Conservation (phyloP, 1,140 invertebrate genomes). For the Hylaeus anthracinus region DNA sequence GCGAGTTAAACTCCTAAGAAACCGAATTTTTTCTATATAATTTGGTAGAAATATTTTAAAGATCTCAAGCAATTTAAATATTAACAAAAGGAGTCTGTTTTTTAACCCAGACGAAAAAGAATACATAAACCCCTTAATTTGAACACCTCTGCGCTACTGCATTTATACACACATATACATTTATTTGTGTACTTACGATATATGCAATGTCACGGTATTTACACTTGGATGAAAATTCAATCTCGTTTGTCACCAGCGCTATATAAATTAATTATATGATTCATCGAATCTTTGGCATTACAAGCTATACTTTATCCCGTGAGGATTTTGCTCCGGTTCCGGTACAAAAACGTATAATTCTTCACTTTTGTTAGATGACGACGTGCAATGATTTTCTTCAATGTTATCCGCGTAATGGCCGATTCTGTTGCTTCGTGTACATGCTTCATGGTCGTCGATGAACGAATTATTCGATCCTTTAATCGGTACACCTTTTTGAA, state of each 20-base stretch:
- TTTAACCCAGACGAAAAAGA: too few relatives aligned
- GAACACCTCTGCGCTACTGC: too few relatives aligned
- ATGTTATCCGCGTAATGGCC: slow-evolving; percentile 48
- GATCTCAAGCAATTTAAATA: too few relatives aligned
- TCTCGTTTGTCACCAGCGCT: background rate
- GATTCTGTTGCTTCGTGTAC: slow-evolving; percentile 26
- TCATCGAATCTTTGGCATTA: background rate
- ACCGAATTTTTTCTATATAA: too few relatives aligned
- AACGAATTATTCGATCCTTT: slow-evolving; percentile 48
- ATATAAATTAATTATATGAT: background rate
- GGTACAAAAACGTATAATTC: slow-evolving; percentile 64
- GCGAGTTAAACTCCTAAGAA: too few relatives aligned
- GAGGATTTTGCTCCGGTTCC: slow-evolving; percentile 29
- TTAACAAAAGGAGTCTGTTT: too few relatives aligned
- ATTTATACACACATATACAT: background rate
- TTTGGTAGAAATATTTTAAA: too few relatives aligned
- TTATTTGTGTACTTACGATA: background rate
- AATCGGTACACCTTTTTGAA: slow-evolving; percentile 54
- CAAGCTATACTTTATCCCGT: slow-evolving; percentile 58
- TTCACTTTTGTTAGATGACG: slow-evolving; percentile 28
- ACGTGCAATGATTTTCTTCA: slow-evolving; percentile 36
- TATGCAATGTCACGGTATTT: background rate
- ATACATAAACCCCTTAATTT: too few relatives aligned
- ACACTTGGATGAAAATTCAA: background rate
- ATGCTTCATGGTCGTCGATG: slow-evolving; percentile 35